Conservation (phyloP, 2,113 vertebrate species). For the Oriolus oriolus region DNA sequence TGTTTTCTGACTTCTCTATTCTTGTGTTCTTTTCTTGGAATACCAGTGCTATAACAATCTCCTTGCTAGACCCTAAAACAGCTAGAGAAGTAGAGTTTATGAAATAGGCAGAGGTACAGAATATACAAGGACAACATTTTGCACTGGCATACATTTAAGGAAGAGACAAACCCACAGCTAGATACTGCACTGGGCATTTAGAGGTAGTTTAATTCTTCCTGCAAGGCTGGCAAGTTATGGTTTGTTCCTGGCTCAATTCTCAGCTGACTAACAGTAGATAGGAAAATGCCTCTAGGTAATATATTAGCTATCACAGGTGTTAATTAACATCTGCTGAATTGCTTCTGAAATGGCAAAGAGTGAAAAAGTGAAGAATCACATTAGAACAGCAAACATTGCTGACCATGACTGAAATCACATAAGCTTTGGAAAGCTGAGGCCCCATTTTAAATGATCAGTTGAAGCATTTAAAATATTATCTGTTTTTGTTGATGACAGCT, state of each 20-base stretch:
- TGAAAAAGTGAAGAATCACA: not conserved
- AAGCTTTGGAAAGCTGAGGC: not conserved
- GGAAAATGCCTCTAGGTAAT: not conserved
- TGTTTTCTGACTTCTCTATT: not conserved
- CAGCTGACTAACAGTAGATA: not conserved
- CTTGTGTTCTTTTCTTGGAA: not conserved
- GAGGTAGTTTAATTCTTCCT: not conserved
- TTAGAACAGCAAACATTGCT: not conserved
- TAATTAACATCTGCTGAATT: not conserved
- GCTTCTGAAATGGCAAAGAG: not conserved
- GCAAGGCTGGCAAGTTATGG: not conserved
- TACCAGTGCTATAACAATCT: not conserved
- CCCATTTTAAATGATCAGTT: not conserved
- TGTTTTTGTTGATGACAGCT: not conserved
- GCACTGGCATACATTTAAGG: not conserved
- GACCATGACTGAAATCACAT: not conserved
- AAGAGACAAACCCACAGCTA: not conserved
- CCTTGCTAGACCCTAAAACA: not conserved
- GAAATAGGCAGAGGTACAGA: not conserved
- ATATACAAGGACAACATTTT: not conserved
- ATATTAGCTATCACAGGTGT: not conserved
- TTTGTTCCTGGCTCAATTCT: not conserved
- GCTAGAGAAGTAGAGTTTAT: not conserved
- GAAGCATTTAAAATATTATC: not conserved
- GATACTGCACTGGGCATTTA: not conserved